Base-by-base conservation (phyloP, 2,797 vertebrate species). In the Hafferia zeledoni region DNA sequence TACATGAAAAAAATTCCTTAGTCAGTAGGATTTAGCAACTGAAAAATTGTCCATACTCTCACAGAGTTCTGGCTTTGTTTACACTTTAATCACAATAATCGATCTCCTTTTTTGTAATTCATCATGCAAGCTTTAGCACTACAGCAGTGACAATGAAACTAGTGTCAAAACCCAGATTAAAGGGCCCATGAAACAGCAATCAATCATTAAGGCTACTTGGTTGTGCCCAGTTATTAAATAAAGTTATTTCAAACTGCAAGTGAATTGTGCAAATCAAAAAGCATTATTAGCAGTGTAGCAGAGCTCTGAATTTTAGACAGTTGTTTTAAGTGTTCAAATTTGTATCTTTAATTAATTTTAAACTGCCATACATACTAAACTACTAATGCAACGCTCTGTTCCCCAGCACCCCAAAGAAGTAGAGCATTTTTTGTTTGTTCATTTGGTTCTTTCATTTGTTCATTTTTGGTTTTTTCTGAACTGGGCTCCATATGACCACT, bases 131-230 rank as follows among this genome's bases (percentile, higher is more conserved):
- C n/a, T 50, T 86, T 75, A 83, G 52, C 39, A 70, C 14, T 67
- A 55, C 19, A 79, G 68, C 43, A 67, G 57, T 91, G 82, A 92
- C 92, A 88, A 78, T 68, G 46, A 95, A 94, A 82, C 78, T 30
- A 69, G n/a, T 31, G 44, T 84, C 81, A 90, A 92, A 64, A 49
- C 55, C 47, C 0, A 0, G 59, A 91, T 90, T 84, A 87, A 89
- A 93, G 43, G 78, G 75, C 63, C 31, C 71, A 74, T 91, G 92
- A 93, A 93, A 85, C 53, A 87, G 39, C 44, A 92, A 90, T 44
- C 31, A 95, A 82, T 67, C 39, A 80, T 85, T 87, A 92, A 83
- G 1, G 0, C 43, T 39, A 77, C 41, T 69, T 67, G 49, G 23
- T 44, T 83, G 47, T 60, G 35, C 22, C 67, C 20, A 44, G 16